Evolutionary conservation across 2,888 invertebrate genomes (phyloP), one percentile per base, ranked within the genome.

Genomic region (Suillia variegata): DNA sequence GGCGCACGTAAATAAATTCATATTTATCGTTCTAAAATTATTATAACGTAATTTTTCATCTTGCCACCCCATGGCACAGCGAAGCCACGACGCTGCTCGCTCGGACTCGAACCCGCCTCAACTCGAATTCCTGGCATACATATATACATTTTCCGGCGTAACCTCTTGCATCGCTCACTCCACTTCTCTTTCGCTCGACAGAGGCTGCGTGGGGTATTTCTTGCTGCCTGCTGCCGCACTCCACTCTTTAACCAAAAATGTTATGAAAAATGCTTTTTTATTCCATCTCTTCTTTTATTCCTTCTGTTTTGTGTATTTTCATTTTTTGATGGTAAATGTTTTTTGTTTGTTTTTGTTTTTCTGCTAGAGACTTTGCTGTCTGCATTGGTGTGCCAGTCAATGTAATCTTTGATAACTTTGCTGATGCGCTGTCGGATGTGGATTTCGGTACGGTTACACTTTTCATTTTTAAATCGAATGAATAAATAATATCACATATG

Each of bases 11-110:
- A 71, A 65, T 69, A 70, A 71, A 71, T 71, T 71, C 68, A 70
- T 71, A 70, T 71, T 70, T 71, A 69, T 71, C 67, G 68, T 69
- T 71, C 67, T 69, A 71, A 71, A 71, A 71, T 69, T 70, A 70
- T 71, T 71, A 67, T 67, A 68, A 65, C 64, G 67, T 69, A 68
- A 69, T 71, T 69, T 68, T 67, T 70, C 68, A 71, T 70, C 67
- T 68, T 68, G 64, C 67, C 69, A 66, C 69, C 62, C 61, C 67
- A 64, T 65, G 56, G 24, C 10, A 13, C n/a, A n/a, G 38, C n/a
- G 38, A n/a, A n/a, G 31, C 31, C 31, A 31, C 31, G 6, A 12
- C 31, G n/a, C n/a, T n/a, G 26, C 26, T 26, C 26, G 5, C 26
- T 5, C 10, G 26, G 5, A 26, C 10, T 6, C 26, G 26, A 26